Evolutionary conservation across 1,140 invertebrate genomes (phyloP), one percentile per base, ranked within the genome.

Genomic region (Nasonia giraulti): DNA sequence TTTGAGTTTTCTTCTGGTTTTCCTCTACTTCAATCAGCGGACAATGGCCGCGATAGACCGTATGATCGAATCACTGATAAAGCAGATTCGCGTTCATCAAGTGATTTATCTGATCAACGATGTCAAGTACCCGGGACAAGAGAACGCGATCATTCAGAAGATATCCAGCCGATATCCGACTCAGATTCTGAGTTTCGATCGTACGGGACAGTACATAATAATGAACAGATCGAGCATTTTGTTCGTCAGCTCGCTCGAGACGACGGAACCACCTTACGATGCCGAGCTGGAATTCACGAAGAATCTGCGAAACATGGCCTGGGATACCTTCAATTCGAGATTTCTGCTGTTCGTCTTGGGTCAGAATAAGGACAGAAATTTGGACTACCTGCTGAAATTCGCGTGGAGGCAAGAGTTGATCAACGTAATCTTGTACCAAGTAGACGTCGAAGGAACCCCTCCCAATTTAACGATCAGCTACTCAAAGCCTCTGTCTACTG

Each of bases 291-390:
- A 82, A 23, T 47, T 82, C 10, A 23, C 71, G 27, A n/a, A 75
- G 50, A 62, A 2, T 12, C 71, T 82, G 20, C 75, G 80, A 75
- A 8, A 12, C 0, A 62, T 82, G 33, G 47, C 71, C 7, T n/a
- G n/a, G 2, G 71, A 74, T 50, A 73, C 80, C 17, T 82, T 12
- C 62, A 27, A 14, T 27, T 31, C 80, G 2, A 82, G 55, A 82
- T 82, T 75, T 20, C 27, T 82, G 5, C 2, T 82, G 40, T 75
- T 82, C 12, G 10, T 75, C 33, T 40, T 75, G 0, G 7, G 55
- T 11, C 47, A 75, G 17, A 75, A 55, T n/a, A 7, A n/a, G 37
- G 69, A n/a, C 7, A 8, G 2, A 31, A 23, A 11, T 10, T 66
- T 74, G 1, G 80, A 62, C 1, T n/a, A 27, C 8, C 71, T 82